Base-by-base conservation (phyloP, 2,888 invertebrate genomes). In the Orthonevra nobilis region DNA sequence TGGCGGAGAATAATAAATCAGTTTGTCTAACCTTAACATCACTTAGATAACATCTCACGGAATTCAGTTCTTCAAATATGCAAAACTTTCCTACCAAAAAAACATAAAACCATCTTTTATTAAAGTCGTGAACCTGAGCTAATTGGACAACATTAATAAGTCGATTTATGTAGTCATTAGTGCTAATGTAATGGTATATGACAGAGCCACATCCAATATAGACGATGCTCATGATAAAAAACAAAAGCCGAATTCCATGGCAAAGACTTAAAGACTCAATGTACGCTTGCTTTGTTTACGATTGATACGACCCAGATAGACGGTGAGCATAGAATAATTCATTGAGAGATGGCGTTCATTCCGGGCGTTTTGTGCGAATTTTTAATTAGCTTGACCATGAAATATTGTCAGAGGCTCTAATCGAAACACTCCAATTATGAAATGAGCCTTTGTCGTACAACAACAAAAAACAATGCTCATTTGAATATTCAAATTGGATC, bases 71-170 rank as follows among this genome's bases (percentile, higher is more conserved):
- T 34, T 38, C 34, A 60, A 44, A 52, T 68, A 58, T 72, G 64
- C 48, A 46, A 61, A 61, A 44, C 7, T 32, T 40, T n/a, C 19
- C 3, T n/a, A n/a, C n/a, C n/a, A n/a, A n/a, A 26, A 48, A 58
- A 48, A 56, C 23, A 44, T 42, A 26, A 52, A 52, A 19, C 44
- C 44, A 19, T 46, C 60, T 58, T 44, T 73, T 73, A 66, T 58
- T 23, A 23, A 23, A 4, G 44, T 42, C 60, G 42, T 66, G 58
- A 44, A 46, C 52, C 44, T 60, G 36, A 44, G 50, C 46, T 74
- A 74, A 68, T 60, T 68, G 50, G 66, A 60, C 17, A 44, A 38
- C 73, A 60, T 66, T 74, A 52, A 68, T 60, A 60, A 60, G 32
- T 68, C 38, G 19, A 50, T 50, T 20, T 63, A 34, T 38, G 5